These are phyloP conservation scores for Zingel zingel DNA, from an alignment of 2,113 vertebrate genomes.

Conservation along the genomic window DNA sequence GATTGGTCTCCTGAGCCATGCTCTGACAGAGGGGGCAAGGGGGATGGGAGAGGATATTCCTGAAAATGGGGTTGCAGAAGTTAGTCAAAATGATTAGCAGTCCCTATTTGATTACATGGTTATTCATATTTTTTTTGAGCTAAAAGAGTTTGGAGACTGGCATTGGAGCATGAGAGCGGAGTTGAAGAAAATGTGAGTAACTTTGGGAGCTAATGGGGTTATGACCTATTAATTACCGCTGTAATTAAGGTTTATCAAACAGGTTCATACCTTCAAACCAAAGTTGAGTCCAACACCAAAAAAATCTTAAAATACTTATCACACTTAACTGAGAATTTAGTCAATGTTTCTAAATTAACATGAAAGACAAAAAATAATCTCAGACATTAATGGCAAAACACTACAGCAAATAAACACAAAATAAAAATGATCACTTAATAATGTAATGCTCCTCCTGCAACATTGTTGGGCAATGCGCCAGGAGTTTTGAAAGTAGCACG, in stretches of 20 bases:
- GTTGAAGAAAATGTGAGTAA: slow-evolving; percentile 19
- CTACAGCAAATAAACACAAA: neutral
- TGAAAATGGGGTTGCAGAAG: slow-evolving; percentile 71
- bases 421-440: neutral
- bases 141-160: slow-evolving; percentile 62
- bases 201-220: neutral
- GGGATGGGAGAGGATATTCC: slow-evolving; percentile 82
- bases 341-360: neutral
- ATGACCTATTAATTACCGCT: slow-evolving; percentile 2
- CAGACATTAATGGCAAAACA: neutral
- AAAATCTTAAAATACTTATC: neutral
- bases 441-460: slow-evolving; percentile 6
- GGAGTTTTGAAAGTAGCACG: slow-evolving; percentile 9
- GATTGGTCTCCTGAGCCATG: slow-evolving; percentile 95
- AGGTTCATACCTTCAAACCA: neutral
- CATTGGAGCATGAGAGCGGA: slow-evolving; percentile 51
- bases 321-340: neutral
- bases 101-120: slow-evolving; percentile 27
- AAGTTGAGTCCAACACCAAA: slow-evolving; percentile 1
- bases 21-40: slow-evolving; percentile 80
- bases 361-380: neutral
- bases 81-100: slow-evolving; percentile 59
- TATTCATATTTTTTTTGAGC: neutral
- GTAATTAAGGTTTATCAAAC: slow-evolving; percentile 18
- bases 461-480: neutral